Evolutionary conservation across 35 echinoderm and acorn worm species (phyloP).

Genomic region (Chiridota heheva): DNA sequence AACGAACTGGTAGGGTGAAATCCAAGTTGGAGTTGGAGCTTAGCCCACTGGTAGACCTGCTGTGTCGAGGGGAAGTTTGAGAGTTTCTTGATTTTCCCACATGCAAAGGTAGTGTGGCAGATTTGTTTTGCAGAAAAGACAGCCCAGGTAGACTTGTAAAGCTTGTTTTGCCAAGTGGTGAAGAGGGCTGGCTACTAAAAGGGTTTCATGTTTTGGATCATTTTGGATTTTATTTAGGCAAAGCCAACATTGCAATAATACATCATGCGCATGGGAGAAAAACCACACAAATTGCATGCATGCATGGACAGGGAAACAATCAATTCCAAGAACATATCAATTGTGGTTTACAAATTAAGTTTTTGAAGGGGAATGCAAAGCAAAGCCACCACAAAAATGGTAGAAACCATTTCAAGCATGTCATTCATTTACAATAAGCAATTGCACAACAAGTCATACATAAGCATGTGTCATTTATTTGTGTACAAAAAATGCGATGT

Average conservation of each 20-base stretch:
- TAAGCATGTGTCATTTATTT: no score
- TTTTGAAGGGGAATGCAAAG: no score
- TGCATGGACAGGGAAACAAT: not conserved
- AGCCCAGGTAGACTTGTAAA: conserved; percentile 72
- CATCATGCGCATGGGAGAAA: no score
- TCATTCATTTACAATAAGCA: no score
- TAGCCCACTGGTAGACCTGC: conserved; percentile 96
- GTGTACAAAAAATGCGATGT: no score
- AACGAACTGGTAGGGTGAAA: conserved; percentile 71
- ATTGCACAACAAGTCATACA: no score
- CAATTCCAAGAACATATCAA: no score
- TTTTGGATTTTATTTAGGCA: not conserved
- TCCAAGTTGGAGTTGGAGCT: conserved; percentile 97
- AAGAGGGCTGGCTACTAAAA: conserved; percentile 44
- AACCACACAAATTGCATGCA: conserved; percentile 5
- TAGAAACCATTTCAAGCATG: no score
- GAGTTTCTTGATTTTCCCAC: conserved; percentile 66
- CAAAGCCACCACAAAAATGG: no score
- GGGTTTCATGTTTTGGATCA: conserved; percentile 21
- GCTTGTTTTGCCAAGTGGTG: conserved; percentile 60
- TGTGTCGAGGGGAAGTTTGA: conserved; percentile 90
- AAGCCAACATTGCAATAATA: no score
- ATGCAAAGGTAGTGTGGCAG: conserved; percentile 92
- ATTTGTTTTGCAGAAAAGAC: conserved; percentile 92
- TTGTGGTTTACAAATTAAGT: no score